Conservation (phyloP, 2,888 invertebrate genomes). For the Lasioglossum malachurum region DNA sequence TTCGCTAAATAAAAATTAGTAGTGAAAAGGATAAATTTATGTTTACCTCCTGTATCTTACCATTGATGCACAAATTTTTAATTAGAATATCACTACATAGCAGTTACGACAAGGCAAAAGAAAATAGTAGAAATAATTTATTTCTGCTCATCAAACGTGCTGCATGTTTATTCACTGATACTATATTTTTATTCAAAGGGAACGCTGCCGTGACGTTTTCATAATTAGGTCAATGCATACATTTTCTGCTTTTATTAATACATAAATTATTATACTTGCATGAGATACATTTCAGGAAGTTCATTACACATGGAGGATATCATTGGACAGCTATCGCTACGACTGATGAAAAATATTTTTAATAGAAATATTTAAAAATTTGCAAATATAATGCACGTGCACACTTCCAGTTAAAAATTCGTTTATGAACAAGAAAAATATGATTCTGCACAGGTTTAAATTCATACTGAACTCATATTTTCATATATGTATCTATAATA, state of each 20-base stretch:
- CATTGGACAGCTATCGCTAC: neutral
- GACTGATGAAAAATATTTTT: neutral
- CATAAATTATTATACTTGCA: neutral
- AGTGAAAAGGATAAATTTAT: too few relatives aligned
- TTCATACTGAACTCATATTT: neutral
- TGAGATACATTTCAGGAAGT: neutral
- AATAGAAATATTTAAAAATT: neutral
- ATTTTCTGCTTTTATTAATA: neutral
- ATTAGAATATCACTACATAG: neutral
- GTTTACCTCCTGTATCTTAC: too few relatives aligned
- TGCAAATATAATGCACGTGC: neutral
- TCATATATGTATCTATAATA: too few relatives aligned
- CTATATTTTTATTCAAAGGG: neutral
- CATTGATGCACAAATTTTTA: too few relatives aligned
- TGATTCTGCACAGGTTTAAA: neutral
- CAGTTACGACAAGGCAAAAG: neutral
- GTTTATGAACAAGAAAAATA: neutral
- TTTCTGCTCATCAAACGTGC: neutral
- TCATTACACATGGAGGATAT: neutral
- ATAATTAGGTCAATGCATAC: neutral
- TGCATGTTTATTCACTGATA: neutral
- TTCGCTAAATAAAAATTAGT: too few relatives aligned
- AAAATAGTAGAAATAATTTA: neutral
- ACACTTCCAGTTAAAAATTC: neutral
- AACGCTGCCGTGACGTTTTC: neutral